These are phyloP conservation scores for Nicator chloris DNA, from an alignment of 2,113 vertebrate species.

Conservation along the genomic window DNA sequence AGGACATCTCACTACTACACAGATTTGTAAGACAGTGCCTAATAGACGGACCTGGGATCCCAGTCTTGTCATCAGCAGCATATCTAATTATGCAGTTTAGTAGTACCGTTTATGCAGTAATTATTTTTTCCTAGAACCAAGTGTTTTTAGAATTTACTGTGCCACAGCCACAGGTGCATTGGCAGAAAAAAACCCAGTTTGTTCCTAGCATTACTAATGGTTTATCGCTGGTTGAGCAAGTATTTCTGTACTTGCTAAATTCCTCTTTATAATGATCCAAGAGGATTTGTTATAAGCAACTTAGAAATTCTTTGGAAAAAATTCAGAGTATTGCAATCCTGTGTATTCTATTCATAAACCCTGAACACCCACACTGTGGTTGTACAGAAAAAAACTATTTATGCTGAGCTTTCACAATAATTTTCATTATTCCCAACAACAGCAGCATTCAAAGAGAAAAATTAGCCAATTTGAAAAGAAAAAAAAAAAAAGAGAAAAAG, in stretches of 20 bases:
- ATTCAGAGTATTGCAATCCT: neutral
- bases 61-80: neutral
- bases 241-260: neutral
- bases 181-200: neutral
- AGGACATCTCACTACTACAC: neutral
- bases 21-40: neutral
- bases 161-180: neutral
- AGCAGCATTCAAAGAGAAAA: neutral
- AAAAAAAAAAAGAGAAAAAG: neutral
- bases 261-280: neutral
- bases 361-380: neutral
- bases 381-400: neutral
- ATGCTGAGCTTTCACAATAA: neutral
- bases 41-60: neutral
- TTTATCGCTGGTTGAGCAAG: neutral
- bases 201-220: neutral
- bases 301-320: neutral
- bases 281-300: neutral
- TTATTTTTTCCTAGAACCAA: neutral
- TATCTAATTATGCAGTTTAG: neutral
- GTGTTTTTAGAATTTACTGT: neutral
- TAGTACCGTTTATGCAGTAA: neutral
- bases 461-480: neutral
- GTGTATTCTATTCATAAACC: neutral
- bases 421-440: neutral